Evolutionary conservation across 2,888 invertebrate genomes (phyloP).

Genomic region (Athripsodes cinereus): DNA sequence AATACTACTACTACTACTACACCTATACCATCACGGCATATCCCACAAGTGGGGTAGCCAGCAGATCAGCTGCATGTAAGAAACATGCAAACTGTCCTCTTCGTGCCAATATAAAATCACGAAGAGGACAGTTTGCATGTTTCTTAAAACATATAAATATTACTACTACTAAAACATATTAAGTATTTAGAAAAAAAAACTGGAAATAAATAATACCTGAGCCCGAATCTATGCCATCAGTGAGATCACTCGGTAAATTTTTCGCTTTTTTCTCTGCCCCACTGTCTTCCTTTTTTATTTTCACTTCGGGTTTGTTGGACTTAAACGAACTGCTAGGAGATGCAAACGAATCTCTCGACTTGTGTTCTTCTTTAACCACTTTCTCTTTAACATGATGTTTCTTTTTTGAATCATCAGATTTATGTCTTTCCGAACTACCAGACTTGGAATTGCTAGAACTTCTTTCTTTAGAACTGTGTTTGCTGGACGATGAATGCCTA

Average conservation of each 20-base stretch:
- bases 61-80: too few relatives aligned
- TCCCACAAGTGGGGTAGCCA: too few relatives aligned
- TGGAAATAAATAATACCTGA: slow-evolving; percentile 46
- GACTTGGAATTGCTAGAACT: slow-evolving; percentile 30
- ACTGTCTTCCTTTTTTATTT: slow-evolving; percentile 20
- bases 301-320: background rate
- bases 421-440: background rate
- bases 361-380: slow-evolving; percentile 37
- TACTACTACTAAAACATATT: background rate
- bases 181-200: background rate
- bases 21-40: too few relatives aligned
- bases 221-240: slow-evolving; percentile 63
- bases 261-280: slow-evolving; percentile 34
- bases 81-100: too few relatives aligned
- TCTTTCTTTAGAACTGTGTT: slow-evolving; percentile 35
- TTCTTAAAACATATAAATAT: too few relatives aligned
- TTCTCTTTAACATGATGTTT: slow-evolving; percentile 33
- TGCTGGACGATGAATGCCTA: background rate
- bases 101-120: too few relatives aligned
- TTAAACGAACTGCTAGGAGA: slow-evolving; percentile 24
- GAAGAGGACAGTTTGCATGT: too few relatives aligned
- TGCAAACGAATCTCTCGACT: slow-evolving; percentile 29
- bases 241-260: slow-evolving; percentile 41
- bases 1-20: too few relatives aligned
- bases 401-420: background rate